Conservation (phyloP, 1,140 invertebrate species). For the Hirudo medicinalis region DNA sequence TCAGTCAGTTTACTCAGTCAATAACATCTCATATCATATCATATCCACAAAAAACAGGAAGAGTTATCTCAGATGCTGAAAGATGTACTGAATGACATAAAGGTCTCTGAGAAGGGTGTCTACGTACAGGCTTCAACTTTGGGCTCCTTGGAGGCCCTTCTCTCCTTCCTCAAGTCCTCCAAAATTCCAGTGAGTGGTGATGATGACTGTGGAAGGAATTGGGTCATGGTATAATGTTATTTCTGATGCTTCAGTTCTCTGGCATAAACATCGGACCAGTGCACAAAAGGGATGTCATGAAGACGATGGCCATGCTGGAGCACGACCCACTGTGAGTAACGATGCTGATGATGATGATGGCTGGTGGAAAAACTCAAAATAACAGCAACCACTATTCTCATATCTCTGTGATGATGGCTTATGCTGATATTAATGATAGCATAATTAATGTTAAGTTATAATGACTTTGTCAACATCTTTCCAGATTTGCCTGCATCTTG, state of each 20-base stretch:
- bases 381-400: neutral
- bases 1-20: neutral
- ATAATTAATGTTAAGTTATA: no score
- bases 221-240: neutral
- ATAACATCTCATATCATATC: neutral
- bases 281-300: constrained; percentile 98
- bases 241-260: constrained; percentile 61
- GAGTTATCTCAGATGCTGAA: constrained; percentile 67
- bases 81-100: constrained; percentile 77
- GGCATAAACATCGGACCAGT: constrained; percentile 98
- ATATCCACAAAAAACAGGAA: constrained; percentile 47
- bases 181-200: constrained; percentile 67
- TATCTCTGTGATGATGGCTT: no score
- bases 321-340: constrained; percentile 81
- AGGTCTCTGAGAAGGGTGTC: constrained; percentile 76
- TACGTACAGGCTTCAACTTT: constrained; percentile 97
- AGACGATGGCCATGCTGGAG: constrained; percentile 96
- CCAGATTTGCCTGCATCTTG: constrained; percentile 84
- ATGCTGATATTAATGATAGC: no score
- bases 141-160: constrained; percentile 87
- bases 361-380: neutral
- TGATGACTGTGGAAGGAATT: neutral
- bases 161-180: constrained; percentile 84
- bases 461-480: constrained; percentile 7
- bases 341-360: neutral